phyloP scores from a whole-genome alignment of 2,888 invertebrate genomes.

The Andrena praecox region DNA sequence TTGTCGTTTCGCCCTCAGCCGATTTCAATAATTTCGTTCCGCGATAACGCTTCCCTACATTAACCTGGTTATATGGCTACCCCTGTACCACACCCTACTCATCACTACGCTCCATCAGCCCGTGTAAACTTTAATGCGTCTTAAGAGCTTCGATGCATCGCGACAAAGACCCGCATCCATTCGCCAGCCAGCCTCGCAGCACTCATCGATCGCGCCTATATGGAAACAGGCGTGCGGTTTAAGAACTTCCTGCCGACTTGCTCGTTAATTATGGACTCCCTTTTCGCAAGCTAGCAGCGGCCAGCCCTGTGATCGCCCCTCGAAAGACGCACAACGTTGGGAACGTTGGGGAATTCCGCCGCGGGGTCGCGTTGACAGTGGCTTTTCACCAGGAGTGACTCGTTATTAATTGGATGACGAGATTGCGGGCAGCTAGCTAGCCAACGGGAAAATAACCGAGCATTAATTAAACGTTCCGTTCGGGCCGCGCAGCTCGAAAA shows the following conservation, averaged over 20 bases:
- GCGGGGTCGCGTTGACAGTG: conserved; percentile 1
- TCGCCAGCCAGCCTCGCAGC: too few species aligned
- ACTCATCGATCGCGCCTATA: not conserved
- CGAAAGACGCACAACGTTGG: not conserved
- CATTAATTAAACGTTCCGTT: conserved; percentile 56
- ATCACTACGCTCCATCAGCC: not conserved
- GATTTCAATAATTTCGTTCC: not conserved
- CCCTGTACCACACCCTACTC: not conserved
- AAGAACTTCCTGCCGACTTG: not conserved
- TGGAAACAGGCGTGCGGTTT: not conserved
- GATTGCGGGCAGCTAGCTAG: conserved; percentile 36
- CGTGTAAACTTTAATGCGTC: not conserved
- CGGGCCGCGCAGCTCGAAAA: conserved; percentile 5
- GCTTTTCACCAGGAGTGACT: conserved; percentile 2
- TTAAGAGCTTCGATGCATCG: not conserved
- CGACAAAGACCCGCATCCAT: not conserved
- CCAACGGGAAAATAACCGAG: conserved; percentile 57
- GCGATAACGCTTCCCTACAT: not conserved
- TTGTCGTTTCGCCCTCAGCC: not conserved
- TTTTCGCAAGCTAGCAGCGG: not conserved
- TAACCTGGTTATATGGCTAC: not conserved
- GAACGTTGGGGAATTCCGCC: not conserved
- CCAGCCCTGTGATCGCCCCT: not conserved
- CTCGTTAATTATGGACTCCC: not conserved
- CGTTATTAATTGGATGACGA: conserved; percentile 53